A percentile compares a stretch with the other conserved stretches of the same genome.
These are phyloP conservation scores for Bubo bubo DNA, from an alignment of 2,113 vertebrate species.

Conservation along the genomic window DNA sequence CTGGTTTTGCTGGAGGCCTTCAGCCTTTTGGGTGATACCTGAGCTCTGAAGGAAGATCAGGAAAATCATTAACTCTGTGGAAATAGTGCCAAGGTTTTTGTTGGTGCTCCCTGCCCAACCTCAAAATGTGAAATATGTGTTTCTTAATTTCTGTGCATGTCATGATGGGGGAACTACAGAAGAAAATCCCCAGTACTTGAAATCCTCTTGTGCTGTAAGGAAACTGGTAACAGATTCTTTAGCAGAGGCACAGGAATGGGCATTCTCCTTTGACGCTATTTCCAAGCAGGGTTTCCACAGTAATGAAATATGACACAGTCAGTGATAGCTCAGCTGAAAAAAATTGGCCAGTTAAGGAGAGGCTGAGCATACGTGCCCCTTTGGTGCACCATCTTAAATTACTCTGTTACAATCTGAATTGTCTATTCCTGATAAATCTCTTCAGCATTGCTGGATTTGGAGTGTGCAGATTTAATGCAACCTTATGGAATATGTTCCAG, in stretches of 20 bases:
- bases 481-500: neutral
- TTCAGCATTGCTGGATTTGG: neutral
- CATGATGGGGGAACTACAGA: neutral
- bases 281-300: neutral
- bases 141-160: neutral
- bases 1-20: neutral
- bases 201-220: neutral
- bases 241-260: neutral
- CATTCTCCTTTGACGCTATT: neutral
- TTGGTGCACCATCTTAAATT: neutral
- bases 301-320: slow-evolving; percentile 21
- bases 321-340: neutral
- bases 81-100: neutral
- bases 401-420: neutral
- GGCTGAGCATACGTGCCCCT: neutral
- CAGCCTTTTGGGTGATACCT: neutral
- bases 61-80: neutral
- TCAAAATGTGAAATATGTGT: neutral
- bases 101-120: neutral
- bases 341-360: neutral
- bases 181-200: neutral
- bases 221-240: neutral
- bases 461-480: neutral
- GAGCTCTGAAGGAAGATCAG: neutral
- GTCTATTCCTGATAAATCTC: neutral